Evolutionary conservation across 2,888 invertebrate genomes (phyloP).

Genomic region (Argyresthia albistria): DNA sequence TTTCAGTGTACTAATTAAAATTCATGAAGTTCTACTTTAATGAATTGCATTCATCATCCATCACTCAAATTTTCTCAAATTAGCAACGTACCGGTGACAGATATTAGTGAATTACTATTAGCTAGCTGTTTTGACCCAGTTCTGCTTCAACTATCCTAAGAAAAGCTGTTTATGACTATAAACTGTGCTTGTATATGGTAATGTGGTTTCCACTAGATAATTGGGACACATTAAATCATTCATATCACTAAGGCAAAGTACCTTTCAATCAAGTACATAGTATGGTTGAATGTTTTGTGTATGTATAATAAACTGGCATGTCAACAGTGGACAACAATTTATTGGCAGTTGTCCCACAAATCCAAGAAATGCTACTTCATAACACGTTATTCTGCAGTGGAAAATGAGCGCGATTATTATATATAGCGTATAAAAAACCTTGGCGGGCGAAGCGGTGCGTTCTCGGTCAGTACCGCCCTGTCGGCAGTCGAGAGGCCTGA

Average conservation of each 20-base stretch:
- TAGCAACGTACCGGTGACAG: no score
- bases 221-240: conserved; percentile 2
- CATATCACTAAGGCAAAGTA: not conserved
- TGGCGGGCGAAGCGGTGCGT: conserved; percentile 45
- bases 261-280: not conserved
- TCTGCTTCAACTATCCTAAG: not conserved
- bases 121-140: not conserved
- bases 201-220: not conserved
- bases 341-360: conserved; percentile 68
- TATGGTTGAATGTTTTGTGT: not conserved
- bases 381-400: conserved; percentile 55
- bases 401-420: conserved; percentile 62
- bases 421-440: conserved; percentile 64
- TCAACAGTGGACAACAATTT: conserved; percentile 26
- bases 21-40: no score
- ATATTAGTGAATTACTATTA: no score
- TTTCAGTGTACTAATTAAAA: no score
- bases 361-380: conserved; percentile 49
- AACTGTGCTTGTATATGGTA: not conserved
- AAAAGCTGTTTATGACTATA: not conserved
- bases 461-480: conserved; percentile 14
- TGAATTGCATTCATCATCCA: no score
- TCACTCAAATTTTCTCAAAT: no score
- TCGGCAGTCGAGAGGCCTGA: conserved; percentile 24
- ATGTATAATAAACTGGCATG: not conserved